phyloP scores from a whole-genome alignment of 2,888 invertebrate species.

The Dinocampus coccinellae region DNA sequence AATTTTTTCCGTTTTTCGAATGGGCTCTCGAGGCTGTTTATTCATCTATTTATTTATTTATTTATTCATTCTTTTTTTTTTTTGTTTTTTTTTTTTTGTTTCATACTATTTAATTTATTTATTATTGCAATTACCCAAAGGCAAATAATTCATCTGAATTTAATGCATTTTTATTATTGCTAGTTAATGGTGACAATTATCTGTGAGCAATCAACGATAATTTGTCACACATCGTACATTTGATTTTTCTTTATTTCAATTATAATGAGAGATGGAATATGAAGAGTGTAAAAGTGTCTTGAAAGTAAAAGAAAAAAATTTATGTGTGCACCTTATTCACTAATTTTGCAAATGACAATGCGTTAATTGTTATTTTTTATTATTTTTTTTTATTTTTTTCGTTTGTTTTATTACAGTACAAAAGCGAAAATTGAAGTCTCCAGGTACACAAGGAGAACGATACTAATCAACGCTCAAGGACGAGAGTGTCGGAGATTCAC shows the following conservation, averaged over 20 bases:
- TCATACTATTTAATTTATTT: too few relatives aligned
- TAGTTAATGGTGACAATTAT: not conserved
- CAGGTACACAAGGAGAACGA: slow-evolving; percentile 6
- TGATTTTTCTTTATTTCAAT: too few relatives aligned
- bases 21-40: too few relatives aligned
- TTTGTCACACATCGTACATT: too few relatives aligned
- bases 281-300: too few relatives aligned
- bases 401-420: slow-evolving; percentile 25
- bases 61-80: too few relatives aligned
- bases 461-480: slow-evolving; percentile 39
- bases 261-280: too few relatives aligned
- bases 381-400: too few relatives aligned
- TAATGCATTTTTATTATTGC: not conserved
- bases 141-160: not conserved
- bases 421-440: slow-evolving; percentile 19
- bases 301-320: too few relatives aligned
- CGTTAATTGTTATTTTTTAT: slow-evolving; percentile 32
- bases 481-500: slow-evolving; percentile 35
- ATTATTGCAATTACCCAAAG: not conserved
- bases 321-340: not conserved
- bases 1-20: slow-evolving; percentile 25
- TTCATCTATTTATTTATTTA: too few relatives aligned
- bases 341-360: slow-evolving; percentile 17
- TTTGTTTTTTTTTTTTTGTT: too few relatives aligned
- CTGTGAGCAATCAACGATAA: not conserved